A percentile compares a stretch with the other conserved stretches of the same genome.
Conservation (phyloP, 2,113 vertebrate species). For the human (Homo sapiens) region GRCh38 chr2:55722501-55723000, state of each 20-base stretch:
- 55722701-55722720: slow-evolving; percentile 50
- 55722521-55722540: neutral
- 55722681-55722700: slow-evolving; percentile 15
- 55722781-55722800: slow-evolving; percentile 20
- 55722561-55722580: neutral
- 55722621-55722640: neutral
- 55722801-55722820: slow-evolving; percentile 37
- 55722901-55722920: slow-evolving; percentile 40
- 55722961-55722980: slow-evolving; percentile 38
- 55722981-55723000: neutral
- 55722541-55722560: slow-evolving; percentile 22
- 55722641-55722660: neutral
- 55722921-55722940: slow-evolving; percentile 39
- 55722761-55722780: slow-evolving; percentile 38
- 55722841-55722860: slow-evolving; percentile 41
- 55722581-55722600: slow-evolving; percentile 11
- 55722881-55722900: slow-evolving; percentile 36
- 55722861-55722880: slow-evolving; percentile 47
- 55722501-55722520: slow-evolving; percentile 1
- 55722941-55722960: neutral
- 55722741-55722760: slow-evolving; percentile 49
- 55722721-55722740: neutral
- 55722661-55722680: slow-evolving; percentile 44
- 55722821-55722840: neutral
- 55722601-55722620: slow-evolving; percentile 34